A percentile compares a stretch with the other conserved stretches of the same genome.
Conservation (phyloP, 2,888 invertebrate species). For the Leucoptera coffeella region DNA sequence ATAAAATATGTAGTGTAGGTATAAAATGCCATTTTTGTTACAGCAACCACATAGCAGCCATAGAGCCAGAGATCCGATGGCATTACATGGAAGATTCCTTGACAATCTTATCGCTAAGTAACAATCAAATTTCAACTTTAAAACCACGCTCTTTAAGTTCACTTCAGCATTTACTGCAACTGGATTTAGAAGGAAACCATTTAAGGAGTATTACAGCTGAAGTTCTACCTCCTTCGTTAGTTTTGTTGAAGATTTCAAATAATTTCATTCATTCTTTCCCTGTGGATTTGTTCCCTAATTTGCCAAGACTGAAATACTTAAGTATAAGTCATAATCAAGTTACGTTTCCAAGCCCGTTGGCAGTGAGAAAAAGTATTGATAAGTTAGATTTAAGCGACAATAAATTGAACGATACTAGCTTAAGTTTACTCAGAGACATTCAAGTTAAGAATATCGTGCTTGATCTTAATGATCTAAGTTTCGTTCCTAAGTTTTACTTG, state of each 20-base stretch:
- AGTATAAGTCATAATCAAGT: slow-evolving; percentile 56
- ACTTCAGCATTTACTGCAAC: slow-evolving; percentile 56
- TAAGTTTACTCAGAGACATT: slow-evolving; percentile 63
- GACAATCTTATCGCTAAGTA: slow-evolving; percentile 72
- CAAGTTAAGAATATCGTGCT: slow-evolving; percentile 75
- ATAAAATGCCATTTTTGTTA: too few relatives aligned
- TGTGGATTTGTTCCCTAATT: slow-evolving; percentile 54
- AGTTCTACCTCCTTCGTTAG: slow-evolving; percentile 60
- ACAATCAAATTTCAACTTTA: slow-evolving; percentile 72
- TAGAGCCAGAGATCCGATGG: slow-evolving; percentile 73
- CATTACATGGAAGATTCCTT: slow-evolving; percentile 69
- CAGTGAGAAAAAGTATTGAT: slow-evolving; percentile 63
- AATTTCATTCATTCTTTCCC: slow-evolving; percentile 67
- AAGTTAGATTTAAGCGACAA: slow-evolving; percentile 83
- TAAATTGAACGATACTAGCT: slow-evolving; percentile 63
- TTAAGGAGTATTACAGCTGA: slow-evolving; percentile 57
- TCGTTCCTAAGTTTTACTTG: slow-evolving; percentile 60
- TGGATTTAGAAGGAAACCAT: slow-evolving; percentile 68
- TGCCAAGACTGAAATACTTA: slow-evolving; percentile 63
- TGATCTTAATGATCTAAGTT: slow-evolving; percentile 70
- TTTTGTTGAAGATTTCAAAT: slow-evolving; percentile 66
- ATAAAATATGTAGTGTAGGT: too few relatives aligned
- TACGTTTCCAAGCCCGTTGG: slow-evolving; percentile 27
- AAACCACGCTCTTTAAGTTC: slow-evolving; percentile 59
- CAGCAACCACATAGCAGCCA: slow-evolving; percentile 73